Conservation (phyloP, 2,797 vertebrate species). For the Pitangus sulphuratus region DNA sequence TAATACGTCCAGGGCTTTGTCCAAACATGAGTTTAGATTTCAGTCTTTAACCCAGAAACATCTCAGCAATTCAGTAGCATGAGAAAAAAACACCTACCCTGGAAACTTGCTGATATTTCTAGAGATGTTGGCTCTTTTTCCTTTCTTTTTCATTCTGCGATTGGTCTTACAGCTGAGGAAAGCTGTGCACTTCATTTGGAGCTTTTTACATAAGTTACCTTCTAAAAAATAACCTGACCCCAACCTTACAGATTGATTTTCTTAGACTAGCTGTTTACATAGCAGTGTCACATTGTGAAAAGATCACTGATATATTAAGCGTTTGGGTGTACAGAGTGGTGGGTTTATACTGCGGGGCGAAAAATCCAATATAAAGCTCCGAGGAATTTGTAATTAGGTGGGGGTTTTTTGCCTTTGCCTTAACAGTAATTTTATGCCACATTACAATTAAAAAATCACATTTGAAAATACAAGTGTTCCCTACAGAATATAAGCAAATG, state of each 20-base stretch:
- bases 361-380: not conserved
- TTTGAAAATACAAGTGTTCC: not conserved
- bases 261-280: not conserved
- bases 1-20: not conserved
- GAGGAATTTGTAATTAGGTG: not conserved
- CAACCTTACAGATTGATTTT: not conserved
- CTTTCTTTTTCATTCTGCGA: not conserved
- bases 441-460: not conserved
- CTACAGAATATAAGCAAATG: not conserved
- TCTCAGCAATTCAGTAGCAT: not conserved
- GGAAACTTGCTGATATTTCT: not conserved
- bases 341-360: not conserved
- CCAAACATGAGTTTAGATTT: not conserved
- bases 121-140: not conserved
- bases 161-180: not conserved
- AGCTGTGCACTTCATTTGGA: not conserved
- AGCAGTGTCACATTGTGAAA: not conserved
- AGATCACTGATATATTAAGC: not conserved
- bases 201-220: not conserved
- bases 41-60: not conserved
- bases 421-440: not conserved
- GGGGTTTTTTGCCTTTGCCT: not conserved
- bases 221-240: not conserved
- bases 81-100: not conserved
- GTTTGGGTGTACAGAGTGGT: not conserved